phyloP scores from a whole-genome alignment of 2,113 vertebrate genomes.

The Gobius niger region DNA sequence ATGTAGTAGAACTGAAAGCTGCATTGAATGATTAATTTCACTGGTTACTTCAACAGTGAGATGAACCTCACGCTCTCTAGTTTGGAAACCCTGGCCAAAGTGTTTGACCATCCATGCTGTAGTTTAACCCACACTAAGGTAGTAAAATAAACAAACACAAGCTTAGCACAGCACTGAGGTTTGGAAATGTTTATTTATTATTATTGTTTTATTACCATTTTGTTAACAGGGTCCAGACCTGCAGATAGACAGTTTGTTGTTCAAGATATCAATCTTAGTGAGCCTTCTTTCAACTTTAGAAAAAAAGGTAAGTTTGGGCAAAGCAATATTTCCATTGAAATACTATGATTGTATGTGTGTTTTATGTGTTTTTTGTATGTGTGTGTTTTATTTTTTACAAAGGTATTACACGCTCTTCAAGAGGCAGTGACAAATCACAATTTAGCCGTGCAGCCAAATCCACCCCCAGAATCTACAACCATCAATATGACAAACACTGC shows the following conservation, averaged over 20 bases:
- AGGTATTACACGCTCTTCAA: constrained; percentile 85
- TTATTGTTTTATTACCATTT: not conserved
- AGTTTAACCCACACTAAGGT: constrained; percentile 76
- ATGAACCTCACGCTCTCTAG: constrained; percentile 82
- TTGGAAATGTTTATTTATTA: not conserved
- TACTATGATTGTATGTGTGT: not conserved
- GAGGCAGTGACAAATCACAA: constrained; percentile 81
- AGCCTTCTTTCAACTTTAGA: constrained; percentile 83
- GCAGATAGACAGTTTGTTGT: constrained; percentile 80
- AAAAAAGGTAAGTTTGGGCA: constrained; percentile 75
- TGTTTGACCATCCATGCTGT: constrained; percentile 79
- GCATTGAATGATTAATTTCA: no score
- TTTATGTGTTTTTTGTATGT: constrained; percentile 11
- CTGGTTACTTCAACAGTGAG: constrained; percentile 73
- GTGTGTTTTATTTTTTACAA: not conserved
- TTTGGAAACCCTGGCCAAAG: constrained; percentile 82
- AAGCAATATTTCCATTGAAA: not conserved
- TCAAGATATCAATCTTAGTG: constrained; percentile 80
- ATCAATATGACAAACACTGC: constrained; percentile 7
- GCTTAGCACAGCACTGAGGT: no score
- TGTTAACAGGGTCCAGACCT: constrained; percentile 67
- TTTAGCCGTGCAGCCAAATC: constrained; percentile 72
- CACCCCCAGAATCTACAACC: constrained; percentile 25
- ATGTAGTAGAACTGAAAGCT: no score
- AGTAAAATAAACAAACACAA: constrained; percentile 5